Evolutionary conservation across 2,113 vertebrate genomes (phyloP).

Genomic region (Hippopotamus amphibius): DNA sequence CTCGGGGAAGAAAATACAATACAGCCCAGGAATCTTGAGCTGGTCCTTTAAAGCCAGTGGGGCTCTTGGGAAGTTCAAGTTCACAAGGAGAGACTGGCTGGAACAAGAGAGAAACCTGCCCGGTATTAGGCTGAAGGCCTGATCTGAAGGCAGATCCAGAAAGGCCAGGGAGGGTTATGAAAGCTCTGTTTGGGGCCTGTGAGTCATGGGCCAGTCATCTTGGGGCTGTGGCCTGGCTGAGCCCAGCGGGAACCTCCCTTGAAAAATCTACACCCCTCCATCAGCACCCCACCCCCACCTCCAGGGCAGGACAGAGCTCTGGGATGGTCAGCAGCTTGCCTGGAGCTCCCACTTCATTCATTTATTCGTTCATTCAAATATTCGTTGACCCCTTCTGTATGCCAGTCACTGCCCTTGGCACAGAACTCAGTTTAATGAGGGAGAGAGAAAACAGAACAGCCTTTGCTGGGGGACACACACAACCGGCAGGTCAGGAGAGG

Average conservation of each 20-base stretch:
- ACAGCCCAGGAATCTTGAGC: background rate
- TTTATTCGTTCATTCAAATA: background rate
- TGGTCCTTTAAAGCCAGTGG: background rate
- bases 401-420: background rate
- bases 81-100: background rate
- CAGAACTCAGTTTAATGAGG: background rate
- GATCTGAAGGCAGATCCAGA: background rate
- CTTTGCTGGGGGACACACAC: background rate
- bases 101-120: background rate
- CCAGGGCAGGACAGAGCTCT: background rate
- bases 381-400: background rate
- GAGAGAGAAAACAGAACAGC: background rate
- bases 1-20: background rate
- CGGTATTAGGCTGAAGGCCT: background rate
- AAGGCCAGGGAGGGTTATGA: background rate
- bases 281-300: background rate
- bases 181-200: background rate
- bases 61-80: background rate
- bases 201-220: conserved; percentile 10
- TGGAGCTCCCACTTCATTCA: background rate
- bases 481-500: background rate
- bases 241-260: background rate
- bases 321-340: background rate
- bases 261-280: background rate
- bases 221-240: background rate